Conservation (phyloP, 1,140 invertebrate species). For the Tetramorium simillimum region DNA sequence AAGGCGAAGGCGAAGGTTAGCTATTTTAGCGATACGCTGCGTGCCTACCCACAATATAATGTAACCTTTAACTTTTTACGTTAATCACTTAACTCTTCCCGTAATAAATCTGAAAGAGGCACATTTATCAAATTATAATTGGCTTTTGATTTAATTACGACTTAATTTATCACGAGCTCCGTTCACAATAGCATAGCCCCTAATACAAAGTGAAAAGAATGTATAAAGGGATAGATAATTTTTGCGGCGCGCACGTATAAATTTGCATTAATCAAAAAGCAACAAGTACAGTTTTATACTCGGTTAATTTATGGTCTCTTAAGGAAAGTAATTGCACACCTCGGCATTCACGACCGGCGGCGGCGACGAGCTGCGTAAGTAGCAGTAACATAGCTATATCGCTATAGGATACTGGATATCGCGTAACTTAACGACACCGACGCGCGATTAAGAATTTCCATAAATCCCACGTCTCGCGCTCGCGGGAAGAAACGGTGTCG, state of each 20-base stretch:
- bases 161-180: not conserved
- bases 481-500: not conserved
- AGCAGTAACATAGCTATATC: conserved; percentile 4
- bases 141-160: conserved; percentile 26
- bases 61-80: not conserved
- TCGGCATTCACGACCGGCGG: not conserved
- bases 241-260: not conserved
- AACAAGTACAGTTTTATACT: conserved; percentile 27
- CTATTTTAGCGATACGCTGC: conserved; percentile 22
- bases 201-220: not conserved
- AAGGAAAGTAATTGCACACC: conserved; percentile 30
- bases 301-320: conserved; percentile 46
- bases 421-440: conserved; percentile 7
- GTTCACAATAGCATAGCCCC: not conserved
- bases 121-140: conserved; percentile 9
- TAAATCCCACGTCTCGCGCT: not conserved
- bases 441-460: conserved; percentile 40
- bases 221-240: not conserved
- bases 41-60: not conserved
- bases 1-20: conserved; percentile 19
- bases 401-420: conserved; percentile 29
- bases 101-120: not conserved
- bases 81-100: not conserved
- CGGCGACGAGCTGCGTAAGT: conserved; percentile 6
- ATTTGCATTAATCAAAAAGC: conserved; percentile 42